Base-by-base conservation (phyloP, 2,113 vertebrate species). In the Pollimyrus isidori region DNA sequence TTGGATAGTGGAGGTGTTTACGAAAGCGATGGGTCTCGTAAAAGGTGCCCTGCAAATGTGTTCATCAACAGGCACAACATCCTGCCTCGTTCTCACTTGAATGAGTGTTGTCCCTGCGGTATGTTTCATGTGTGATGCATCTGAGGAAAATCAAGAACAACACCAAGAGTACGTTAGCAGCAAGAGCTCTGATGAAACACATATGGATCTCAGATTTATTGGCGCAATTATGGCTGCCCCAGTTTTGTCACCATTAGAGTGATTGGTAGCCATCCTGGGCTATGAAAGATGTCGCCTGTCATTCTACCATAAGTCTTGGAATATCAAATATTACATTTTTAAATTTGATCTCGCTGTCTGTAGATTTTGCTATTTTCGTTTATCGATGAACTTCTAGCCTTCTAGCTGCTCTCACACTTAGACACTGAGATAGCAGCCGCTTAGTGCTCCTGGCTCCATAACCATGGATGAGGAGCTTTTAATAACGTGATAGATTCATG, bases 71-170 rank as follows among this genome's bases (percentile, higher is more conserved):
- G 35, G 35, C 2, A 3, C 13, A 76, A 76, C 15, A 42, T 76
- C 13, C 35, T 19, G 30, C 13, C 17, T 35, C 35, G 17, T 80
- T 80, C 7, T 80, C 35, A 5, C 30, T 80, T 7, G 73, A 80
- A 39, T 39, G n/a, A 80, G 0, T 42, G 73, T 80, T 39, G 69
- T 17, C 73, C 35, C 35, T 39, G 39, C 19, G 35, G 73, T 7
- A 42, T 42, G 30, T 80, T 80, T 80, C 26, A 80, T 19, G 73
- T 19, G 35, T 42, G 73, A 42, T 42, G 17, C 35, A 19, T 80
- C 35, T 39, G 73, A 80, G 73, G 73, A 80, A 80, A 80, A 80
- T 80, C 73, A 42, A 80, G 73, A 35, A 80, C 73, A 80, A 80
- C 35, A 80, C 11, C 73, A 42, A 42, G 73, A 80, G 15, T 80